These are phyloP conservation scores for Geothlypis trichas DNA, from an alignment of 2,113 vertebrate species.

Conservation along the genomic window DNA sequence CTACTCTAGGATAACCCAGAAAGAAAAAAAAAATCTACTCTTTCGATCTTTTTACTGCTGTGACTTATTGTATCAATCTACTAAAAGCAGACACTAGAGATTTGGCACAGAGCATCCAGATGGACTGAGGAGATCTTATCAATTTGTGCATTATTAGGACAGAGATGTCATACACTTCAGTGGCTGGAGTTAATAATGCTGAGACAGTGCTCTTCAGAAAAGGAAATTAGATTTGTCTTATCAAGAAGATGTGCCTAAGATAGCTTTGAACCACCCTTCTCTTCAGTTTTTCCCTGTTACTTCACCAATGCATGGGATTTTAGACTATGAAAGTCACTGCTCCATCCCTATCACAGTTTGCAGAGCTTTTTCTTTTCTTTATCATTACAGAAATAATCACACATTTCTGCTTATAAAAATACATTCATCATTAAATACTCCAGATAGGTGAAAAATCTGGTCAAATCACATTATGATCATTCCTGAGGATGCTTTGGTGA, in stretches of 20 bases:
- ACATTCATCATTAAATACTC: not conserved
- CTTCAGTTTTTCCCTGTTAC: not conserved
- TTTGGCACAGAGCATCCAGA: not conserved
- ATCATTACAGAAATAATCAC: not conserved
- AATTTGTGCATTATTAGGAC: not conserved
- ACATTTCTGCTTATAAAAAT: not conserved
- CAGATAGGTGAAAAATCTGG: not conserved
- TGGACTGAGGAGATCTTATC: constrained; percentile 39
- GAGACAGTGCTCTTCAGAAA: not conserved
- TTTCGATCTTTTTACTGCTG: not conserved
- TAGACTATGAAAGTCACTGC: not conserved
- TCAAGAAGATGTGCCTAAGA: constrained; percentile 22
- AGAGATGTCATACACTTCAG: constrained; percentile 2
- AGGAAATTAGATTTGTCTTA: constrained; percentile 58
- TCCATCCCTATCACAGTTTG: not conserved
- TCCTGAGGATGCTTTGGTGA: not conserved
- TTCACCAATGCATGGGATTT: not conserved
- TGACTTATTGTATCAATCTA: not conserved
- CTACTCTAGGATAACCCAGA: not conserved
- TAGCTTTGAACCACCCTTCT: not conserved
- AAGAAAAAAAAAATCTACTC: not conserved
- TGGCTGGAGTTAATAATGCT: constrained; percentile 20
- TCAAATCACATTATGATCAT: not conserved
- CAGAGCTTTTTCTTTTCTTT: not conserved
- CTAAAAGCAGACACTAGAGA: not conserved